Evolutionary conservation across 2,888 invertebrate genomes (phyloP), one percentile per base, ranked within the genome.

Genomic region (Neoascia interrupta): DNA sequence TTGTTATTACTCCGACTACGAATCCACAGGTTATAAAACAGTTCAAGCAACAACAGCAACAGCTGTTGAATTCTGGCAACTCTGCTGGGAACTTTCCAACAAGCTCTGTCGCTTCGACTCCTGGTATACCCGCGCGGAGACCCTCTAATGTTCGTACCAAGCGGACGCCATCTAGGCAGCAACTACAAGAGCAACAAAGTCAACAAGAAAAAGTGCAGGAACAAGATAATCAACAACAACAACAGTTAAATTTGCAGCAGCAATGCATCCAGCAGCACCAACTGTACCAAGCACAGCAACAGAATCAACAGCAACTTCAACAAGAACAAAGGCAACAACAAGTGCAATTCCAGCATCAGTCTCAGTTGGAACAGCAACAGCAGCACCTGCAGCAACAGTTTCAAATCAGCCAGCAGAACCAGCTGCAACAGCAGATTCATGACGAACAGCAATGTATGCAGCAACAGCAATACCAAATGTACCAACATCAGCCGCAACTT

Each of bases 1-100:
- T 93, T 26, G 91, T 92, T 0, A 87, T 90, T 81, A 88, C 89
- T 4, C 82, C 82, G 13, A 73, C 64, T 31, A 37, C 68, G 5
- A 63, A 76, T 47, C 64, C 58, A 16, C 54, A 66, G 19, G 56
- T 79, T n/a, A 39, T 63, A 26, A 69, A 81, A 39, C 61, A 63
- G 28, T 63, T 70, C 37, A 63, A 10, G 10, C 69, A 81, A 10
- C 51, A 54, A 5, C 74, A 54, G 5, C n/a, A 70, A n/a, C 13
- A 58, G 5, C 34, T 41, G n/a, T 56, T 54, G 34, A 5, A 16
- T 6, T 41, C 15, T 1, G 15, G 10, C n/a, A 37, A 13, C 1
- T 37, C 63, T 6, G 10, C 21, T 37, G n/a, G n/a, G n/a, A n/a
- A n/a, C n/a, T n/a, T n/a, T n/a, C 4, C 19, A 6, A 5, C 58